phyloP scores from a whole-genome alignment of 1,140 invertebrate species.

The Macrostomum lignano region DNA sequence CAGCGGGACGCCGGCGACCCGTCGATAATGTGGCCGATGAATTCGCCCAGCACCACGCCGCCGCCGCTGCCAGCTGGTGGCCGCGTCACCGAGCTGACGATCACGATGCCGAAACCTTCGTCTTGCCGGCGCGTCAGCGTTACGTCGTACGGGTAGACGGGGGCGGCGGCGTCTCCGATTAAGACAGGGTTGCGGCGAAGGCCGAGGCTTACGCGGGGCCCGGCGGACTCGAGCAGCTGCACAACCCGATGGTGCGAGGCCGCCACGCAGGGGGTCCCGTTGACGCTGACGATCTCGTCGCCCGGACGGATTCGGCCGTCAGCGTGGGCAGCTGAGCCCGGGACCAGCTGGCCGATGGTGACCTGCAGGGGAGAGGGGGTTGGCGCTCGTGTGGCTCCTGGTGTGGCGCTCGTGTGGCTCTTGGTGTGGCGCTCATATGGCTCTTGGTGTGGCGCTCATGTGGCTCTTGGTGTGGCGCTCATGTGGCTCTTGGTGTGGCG shows the following conservation, averaged over 20 bases:
- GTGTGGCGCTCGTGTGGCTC: no score
- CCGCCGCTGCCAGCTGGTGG: conserved; percentile 17
- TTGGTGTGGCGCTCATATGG: no score
- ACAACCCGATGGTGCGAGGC: conserved; percentile 64
- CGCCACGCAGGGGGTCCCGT: conserved; percentile 43
- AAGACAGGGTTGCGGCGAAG: no score
- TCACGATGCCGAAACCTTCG: conserved; percentile 93
- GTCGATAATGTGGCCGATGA: conserved; percentile 51
- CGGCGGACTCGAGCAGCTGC: conserved; percentile 52
- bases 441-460: no score
- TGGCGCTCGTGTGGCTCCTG: no score
- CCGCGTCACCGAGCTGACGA: conserved; percentile 78
- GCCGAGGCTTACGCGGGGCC: no score
- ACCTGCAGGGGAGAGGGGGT: no score
- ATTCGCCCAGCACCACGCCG: neutral
- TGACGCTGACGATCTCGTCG: conserved; percentile 62
- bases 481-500: no score
- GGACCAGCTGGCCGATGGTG: no score
- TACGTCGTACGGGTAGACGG: conserved; percentile 18
- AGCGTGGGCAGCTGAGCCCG: conserved; percentile 55
- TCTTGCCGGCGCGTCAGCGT: conserved; percentile 49
- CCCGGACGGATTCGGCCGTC: conserved; percentile 55
- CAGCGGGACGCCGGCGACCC: conserved; percentile 75
- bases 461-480: no score
- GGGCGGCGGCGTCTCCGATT: conserved; percentile 1